Conservation (phyloP, 2,888 invertebrate species). For the Clivina fossor region DNA sequence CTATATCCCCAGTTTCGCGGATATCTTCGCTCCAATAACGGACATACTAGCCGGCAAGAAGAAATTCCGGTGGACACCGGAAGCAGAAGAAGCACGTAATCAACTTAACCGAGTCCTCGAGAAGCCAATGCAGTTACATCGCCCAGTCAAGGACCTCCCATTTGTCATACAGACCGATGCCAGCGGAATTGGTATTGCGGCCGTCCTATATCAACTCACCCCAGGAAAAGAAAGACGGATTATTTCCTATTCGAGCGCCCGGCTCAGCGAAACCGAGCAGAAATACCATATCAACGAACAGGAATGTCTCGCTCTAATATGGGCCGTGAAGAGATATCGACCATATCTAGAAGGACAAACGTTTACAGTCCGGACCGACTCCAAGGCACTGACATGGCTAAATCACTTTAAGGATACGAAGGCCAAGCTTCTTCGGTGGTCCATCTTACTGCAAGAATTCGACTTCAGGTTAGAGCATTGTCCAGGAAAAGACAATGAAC, state of each 20-base stretch:
- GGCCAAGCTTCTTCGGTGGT: conserved; percentile 36
- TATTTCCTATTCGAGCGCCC: conserved; percentile 39
- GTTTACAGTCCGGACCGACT: conserved; percentile 40
- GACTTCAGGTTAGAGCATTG: conserved; percentile 40
- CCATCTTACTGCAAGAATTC: conserved; percentile 38
- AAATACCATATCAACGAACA: conserved; percentile 42
- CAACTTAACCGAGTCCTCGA: conserved; percentile 31
- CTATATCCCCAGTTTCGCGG: conserved; percentile 40
- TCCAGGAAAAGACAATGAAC: conserved; percentile 37
- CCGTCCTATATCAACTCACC: conserved; percentile 40
- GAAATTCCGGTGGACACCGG: conserved; percentile 33
- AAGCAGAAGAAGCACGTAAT: conserved; percentile 32
- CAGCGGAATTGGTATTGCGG: conserved; percentile 38
- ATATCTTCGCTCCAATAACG: conserved; percentile 39
- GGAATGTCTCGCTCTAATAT: conserved; percentile 41
- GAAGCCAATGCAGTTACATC: conserved; percentile 35
- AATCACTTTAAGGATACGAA: conserved; percentile 27
- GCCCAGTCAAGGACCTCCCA: conserved; percentile 35
- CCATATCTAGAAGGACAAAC: conserved; percentile 39
- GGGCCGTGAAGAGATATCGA: conserved; percentile 40
- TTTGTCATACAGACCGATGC: conserved; percentile 41
- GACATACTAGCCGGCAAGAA: conserved; percentile 31
- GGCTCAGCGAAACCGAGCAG: conserved; percentile 31
- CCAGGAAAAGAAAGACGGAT: conserved; percentile 21
- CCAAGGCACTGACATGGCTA: conserved; percentile 38